These are phyloP conservation scores for Nymphalis c-album DNA, from an alignment of 2,888 invertebrate genomes.

Conservation along the genomic window DNA sequence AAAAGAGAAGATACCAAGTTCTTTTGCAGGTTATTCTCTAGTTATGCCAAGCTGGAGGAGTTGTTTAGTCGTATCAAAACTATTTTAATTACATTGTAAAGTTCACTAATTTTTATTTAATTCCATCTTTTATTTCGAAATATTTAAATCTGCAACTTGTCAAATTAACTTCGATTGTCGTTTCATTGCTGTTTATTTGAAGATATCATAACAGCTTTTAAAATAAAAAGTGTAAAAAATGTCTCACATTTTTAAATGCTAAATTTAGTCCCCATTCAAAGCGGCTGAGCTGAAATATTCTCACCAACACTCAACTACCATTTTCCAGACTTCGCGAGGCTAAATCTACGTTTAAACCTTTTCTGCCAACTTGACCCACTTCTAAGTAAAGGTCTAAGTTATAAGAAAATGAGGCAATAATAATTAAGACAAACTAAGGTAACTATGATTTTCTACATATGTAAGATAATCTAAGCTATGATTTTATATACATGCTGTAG, in stretches of 20 bases:
- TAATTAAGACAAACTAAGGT: background rate
- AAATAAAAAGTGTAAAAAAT: conserved; percentile 9
- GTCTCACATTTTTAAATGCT: conserved; percentile 27
- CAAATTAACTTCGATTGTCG: no score
- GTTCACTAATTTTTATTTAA: no score
- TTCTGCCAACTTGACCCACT: conserved; percentile 71
- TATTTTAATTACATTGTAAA: no score
- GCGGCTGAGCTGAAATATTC: conserved; percentile 50
- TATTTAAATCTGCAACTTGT: no score
- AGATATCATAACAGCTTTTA: background rate
- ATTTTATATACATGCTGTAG: no score
- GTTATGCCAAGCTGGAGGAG: no score
- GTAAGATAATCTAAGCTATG: background rate
- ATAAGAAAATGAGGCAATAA: conserved; percentile 22
- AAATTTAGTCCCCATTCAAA: conserved; percentile 37
- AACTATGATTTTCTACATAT: no score
- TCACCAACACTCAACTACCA: conserved; percentile 60
- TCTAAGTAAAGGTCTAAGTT: conserved; percentile 45
- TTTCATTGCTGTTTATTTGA: no score
- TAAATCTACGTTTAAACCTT: conserved; percentile 75
- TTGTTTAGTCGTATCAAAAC: no score
- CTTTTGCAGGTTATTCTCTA: no score
- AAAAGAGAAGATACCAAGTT: no score
- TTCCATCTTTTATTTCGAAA: no score
- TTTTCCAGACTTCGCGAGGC: conserved; percentile 65